Conservation (phyloP, 2,113 vertebrate genomes). For the Pholis gunnellus region DNA sequence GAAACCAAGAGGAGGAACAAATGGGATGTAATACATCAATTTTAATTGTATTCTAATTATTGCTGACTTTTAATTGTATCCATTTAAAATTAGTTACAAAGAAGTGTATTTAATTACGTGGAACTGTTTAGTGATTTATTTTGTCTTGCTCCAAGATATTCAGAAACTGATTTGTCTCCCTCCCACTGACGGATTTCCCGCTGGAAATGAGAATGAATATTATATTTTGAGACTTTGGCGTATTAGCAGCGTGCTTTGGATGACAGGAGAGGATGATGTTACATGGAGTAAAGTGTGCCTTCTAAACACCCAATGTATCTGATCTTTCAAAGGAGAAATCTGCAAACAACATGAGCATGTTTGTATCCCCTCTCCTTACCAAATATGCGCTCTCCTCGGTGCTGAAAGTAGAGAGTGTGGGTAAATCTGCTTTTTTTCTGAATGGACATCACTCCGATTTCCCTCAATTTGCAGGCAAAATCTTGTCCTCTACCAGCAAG, state of each 20-base stretch:
- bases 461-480: not conserved
- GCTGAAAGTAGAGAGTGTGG: slow-evolving; percentile 56
- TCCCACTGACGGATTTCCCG: slow-evolving; percentile 8
- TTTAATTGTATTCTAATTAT: not conserved
- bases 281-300: no score
- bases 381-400: slow-evolving; percentile 67
- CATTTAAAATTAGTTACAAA: not conserved
- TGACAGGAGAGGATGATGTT: not conserved
- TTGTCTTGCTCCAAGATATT: not conserved
- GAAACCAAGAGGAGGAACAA: not conserved
- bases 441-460: not conserved
- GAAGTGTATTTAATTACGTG: slow-evolving; percentile 13
- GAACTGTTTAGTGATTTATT: slow-evolving; percentile 20
- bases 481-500: not conserved
- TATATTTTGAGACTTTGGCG: not conserved
- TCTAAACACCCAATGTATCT: not conserved
- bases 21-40: not conserved
- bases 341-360: not conserved
- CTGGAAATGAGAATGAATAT: slow-evolving; percentile 19
- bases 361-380: not conserved
- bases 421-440: not conserved
- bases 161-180: slow-evolving; percentile 23
- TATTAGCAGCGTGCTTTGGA: not conserved
- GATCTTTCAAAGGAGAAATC: not conserved
- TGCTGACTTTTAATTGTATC: slow-evolving; percentile 24